Evolutionary conservation across 2,113 vertebrate species (phyloP), one percentile per base, ranked within the genome.

Genomic region (Dromaius novaehollandiae): DNA sequence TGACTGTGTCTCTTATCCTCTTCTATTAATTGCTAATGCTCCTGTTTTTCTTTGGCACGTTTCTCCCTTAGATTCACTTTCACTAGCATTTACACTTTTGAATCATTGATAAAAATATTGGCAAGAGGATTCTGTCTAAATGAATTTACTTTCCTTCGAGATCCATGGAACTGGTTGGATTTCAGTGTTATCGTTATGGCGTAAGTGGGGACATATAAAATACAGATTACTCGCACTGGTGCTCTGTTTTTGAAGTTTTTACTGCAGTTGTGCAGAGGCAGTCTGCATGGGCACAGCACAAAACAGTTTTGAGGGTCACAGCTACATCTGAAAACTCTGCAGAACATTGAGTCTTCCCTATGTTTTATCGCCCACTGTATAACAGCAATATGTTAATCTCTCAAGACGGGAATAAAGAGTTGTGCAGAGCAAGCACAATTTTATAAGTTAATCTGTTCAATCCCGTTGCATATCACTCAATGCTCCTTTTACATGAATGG

Each of bases 131-230:
- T 99, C 97, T 99, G 99, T 82, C 75, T 99, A 28, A 98, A 99
- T 60, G 98, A 99, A 50, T 99, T 99, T 92, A 99, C 99, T 58
- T 99, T 99, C 94, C 97, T 99, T 50, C 97, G 99, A 92, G 99
- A 99, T 94, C 99, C 99, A 15, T 99, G 99, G 99, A 99, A 99
- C 97, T 99, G 99, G 99, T 69, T 99, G 98, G 99, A 99, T 97
- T 99, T 99, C 96, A 98, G 95, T 0, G 99, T 99, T 84, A 99
- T 99, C 3, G 16, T 98, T 87, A 98, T 99, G 99, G 99, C 99
- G 99, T 99, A 93, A 99, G 99, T 99, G 94, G 51, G 55, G 56
- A 18, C 6, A 1, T 4, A 50, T 9, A 3, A 70, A 90, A 70
- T 44, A 83, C 6, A 18, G 58, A 65, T 81, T 46, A 15, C 14